Base-by-base conservation (phyloP, 2,113 vertebrate species). In the Vulpes ferrilata region DNA sequence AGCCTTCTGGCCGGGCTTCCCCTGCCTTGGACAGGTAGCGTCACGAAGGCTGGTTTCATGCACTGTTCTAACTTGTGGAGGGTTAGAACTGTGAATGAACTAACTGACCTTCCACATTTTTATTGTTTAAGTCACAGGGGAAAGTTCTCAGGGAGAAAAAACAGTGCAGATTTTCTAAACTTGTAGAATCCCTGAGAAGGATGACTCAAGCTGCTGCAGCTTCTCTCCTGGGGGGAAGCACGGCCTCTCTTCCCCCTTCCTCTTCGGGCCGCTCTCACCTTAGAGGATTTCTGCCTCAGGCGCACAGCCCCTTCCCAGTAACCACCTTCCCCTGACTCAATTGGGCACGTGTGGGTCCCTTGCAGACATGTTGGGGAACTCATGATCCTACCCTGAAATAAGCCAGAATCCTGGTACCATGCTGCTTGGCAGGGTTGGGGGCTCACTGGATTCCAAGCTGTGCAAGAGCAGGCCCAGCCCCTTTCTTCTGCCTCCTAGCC, bases 1-100 rank as follows among this genome's bases (percentile, higher is more conserved):
- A 25, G 2, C 11, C 4, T n/a, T 43, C 51, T 0, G 35, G 35
- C 22, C 0, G 8, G 65, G 23, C 22, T 17, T 22, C 13, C 64
- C 74, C 48, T 30, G 43, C 38, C 51, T 38, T 7, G 11, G 27
- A 25, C 13, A 16, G 43, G 1, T 6, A 13, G 7, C 48, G 22
- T 12, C 27, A 10, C 6, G 3, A 84, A 53, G 82, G 3, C 79
- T 15, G 1, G 11, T 43, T 80, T 22, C 53, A 0, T 32, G 25
- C 6, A 3, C 2, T 55, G 22, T 48, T 25, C 20, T 53, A 10
- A 15, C 76, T 16, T 3, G 43, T 43, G 43, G 43, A 43, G 43
- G 43, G 43, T 43, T 43, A 43, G 43, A 43, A 43, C 43, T 43
- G 43, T 43, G 43, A 6, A 43, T 43, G 43, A 43, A 43, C 43